phyloP scores from a whole-genome alignment of 2,113 vertebrate species.

The Bothrops jararaca region DNA sequence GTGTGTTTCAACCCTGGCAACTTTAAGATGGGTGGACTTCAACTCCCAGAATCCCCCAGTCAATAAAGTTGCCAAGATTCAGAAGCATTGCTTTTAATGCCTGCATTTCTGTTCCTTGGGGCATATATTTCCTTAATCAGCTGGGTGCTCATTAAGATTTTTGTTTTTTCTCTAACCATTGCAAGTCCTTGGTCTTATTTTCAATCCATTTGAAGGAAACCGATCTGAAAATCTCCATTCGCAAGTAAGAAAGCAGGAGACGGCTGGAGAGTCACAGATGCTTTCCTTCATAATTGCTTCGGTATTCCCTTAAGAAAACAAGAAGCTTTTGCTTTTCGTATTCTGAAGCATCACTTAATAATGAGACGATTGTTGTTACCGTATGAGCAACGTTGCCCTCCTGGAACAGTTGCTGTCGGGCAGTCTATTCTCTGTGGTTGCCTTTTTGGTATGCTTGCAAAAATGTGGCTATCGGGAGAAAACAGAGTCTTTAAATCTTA shows the following conservation, averaged over 20 bases:
- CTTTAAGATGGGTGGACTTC: neutral
- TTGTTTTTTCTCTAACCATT: slow-evolving; percentile 22
- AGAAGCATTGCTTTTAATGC: neutral
- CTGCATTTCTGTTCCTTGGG: neutral
- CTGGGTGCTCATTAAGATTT: neutral
- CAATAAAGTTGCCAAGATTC: neutral
- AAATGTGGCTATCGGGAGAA: neutral
- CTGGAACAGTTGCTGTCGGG: slow-evolving; percentile 20
- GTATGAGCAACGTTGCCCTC: slow-evolving; percentile 42
- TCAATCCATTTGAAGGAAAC: slow-evolving; percentile 24
- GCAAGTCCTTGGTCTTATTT: slow-evolving; percentile 34
- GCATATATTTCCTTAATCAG: neutral
- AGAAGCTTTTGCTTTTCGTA: neutral
- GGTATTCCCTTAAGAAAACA: slow-evolving; percentile 26
- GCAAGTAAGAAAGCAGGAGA: slow-evolving; percentile 3
- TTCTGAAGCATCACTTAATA: slow-evolving; percentile 30
- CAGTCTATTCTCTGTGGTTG: neutral
- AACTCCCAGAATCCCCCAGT: neutral
- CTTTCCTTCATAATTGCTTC: slow-evolving; percentile 30
- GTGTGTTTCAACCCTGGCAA: neutral
- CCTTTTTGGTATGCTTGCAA: slow-evolving; percentile 33
- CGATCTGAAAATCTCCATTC: slow-evolving; percentile 53
- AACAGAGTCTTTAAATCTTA: neutral
- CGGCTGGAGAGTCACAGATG: neutral
- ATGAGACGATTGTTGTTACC: slow-evolving; percentile 22